Evolutionary conservation across 2,888 invertebrate genomes (phyloP).

Genomic region (Lepidocyrtinus sp.): DNA sequence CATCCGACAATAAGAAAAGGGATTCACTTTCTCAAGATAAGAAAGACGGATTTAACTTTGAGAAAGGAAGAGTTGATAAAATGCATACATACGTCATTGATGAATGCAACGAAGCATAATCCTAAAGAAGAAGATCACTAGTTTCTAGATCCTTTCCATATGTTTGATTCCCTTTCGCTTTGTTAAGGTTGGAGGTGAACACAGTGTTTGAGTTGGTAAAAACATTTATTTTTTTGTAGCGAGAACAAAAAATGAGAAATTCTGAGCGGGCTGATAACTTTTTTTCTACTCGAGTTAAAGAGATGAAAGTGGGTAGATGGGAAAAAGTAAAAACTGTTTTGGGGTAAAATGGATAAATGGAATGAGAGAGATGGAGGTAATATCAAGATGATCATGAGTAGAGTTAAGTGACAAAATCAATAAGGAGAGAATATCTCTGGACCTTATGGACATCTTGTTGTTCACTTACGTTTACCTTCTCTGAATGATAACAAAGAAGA

Average conservation of each 20-base stretch:
- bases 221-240: conserved; percentile 17
- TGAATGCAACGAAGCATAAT: conserved; percentile 1
- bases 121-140: conserved; percentile 32
- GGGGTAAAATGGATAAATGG: neutral
- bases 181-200: neutral
- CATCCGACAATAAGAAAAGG: neutral
- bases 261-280: conserved; percentile 45
- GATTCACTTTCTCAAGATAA: neutral
- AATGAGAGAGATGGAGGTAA: neutral
- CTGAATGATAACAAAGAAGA: conserved; percentile 39
- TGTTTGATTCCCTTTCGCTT: conserved; percentile 4
- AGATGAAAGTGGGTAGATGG: neutral
- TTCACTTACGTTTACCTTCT: conserved; percentile 33
- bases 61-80: neutral
- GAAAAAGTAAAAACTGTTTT: neutral
- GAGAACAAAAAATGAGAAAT: conserved; percentile 33
- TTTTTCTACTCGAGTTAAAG: neutral
- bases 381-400: neutral
- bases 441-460: conserved; percentile 58
- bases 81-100: neutral
- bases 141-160: conserved; percentile 9
- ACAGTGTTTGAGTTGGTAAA: conserved; percentile 10
- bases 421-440: conserved; percentile 49
- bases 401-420: conserved; percentile 58
- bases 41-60: neutral